Evolutionary conservation across 2,797 vertebrate genomes (phyloP).

Genomic region (Sardinella longiceps): DNA sequence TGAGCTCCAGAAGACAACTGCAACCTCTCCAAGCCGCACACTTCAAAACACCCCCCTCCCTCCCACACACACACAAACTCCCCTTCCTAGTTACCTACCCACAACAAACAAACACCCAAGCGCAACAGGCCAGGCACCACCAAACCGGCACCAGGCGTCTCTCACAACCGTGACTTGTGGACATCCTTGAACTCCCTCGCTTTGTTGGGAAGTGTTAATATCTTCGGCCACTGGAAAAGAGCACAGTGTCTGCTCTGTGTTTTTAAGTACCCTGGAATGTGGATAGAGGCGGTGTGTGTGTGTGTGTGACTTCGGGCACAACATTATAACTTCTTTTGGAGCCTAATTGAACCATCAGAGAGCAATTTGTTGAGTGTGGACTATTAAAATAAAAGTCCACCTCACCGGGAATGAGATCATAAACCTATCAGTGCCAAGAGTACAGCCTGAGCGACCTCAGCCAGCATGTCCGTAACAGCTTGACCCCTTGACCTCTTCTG

Average conservation of each 20-base stretch:
- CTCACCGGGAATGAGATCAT: slow-evolving; percentile 8
- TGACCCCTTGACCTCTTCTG: slow-evolving; percentile 31
- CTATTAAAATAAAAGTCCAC: background rate
- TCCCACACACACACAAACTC: background rate
- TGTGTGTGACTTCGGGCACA: background rate
- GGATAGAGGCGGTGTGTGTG: background rate
- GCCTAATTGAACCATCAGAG: slow-evolving; percentile 23
- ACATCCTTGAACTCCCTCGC: background rate
- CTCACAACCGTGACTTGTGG: background rate
- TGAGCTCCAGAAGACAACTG: slow-evolving; percentile 14
- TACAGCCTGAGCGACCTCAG: slow-evolving; percentile 28
- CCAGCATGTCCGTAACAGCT: slow-evolving; percentile 26
- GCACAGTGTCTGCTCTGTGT: background rate
- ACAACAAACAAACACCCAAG: background rate
- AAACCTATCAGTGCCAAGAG: background rate
- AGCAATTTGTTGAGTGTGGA: background rate
- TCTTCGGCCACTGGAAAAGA: background rate
- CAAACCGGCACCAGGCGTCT: background rate
- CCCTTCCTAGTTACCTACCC: background rate
- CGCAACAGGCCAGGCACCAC: background rate
- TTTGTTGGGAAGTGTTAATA: slow-evolving; percentile 13
- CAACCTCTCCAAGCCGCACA: background rate
- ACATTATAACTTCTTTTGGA: background rate
- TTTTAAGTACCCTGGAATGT: background rate
- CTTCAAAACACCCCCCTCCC: background rate